Conservation (phyloP, 1,140 invertebrate genomes). For the Sarcophaga peregrina region DNA sequence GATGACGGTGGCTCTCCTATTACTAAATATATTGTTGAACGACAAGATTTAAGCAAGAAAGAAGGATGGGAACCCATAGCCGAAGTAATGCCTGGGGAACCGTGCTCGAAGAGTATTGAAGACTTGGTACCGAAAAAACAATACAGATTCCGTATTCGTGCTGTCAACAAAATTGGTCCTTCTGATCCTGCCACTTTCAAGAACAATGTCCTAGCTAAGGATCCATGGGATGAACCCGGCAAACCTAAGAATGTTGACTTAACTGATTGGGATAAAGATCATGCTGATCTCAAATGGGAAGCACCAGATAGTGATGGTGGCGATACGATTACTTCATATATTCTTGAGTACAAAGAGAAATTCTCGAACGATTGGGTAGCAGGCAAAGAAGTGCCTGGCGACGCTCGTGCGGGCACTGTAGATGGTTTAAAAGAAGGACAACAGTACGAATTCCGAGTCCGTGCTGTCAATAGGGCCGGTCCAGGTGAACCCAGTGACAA, state of each 20-base stretch:
- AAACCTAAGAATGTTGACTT: slow-evolving; percentile 91
- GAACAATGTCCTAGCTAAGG: slow-evolving; percentile 91
- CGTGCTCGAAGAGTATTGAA: slow-evolving; percentile 83
- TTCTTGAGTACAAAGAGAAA: slow-evolving; percentile 94
- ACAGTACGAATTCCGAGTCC: slow-evolving; percentile 96
- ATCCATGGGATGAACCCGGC: slow-evolving; percentile 97
- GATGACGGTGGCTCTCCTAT: slow-evolving; percentile 95
- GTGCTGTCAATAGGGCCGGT: slow-evolving; percentile 95
- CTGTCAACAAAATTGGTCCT: slow-evolving; percentile 90
- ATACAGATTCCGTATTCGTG: slow-evolving; percentile 95
- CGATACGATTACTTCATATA: slow-evolving; percentile 92
- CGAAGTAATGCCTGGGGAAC: slow-evolving; percentile 75
- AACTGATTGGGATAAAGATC: slow-evolving; percentile 96
- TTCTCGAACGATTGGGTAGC: slow-evolving; percentile 90
- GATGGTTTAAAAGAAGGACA: slow-evolving; percentile 93
- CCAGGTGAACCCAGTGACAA: slow-evolving; percentile 93
- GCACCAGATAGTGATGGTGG: slow-evolving; percentile 92
- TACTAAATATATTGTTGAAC: slow-evolving; percentile 92
- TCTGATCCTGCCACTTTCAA: slow-evolving; percentile 89
- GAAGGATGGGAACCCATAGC: slow-evolving; percentile 88
- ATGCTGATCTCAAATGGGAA: slow-evolving; percentile 91
- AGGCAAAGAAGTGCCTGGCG: slow-evolving; percentile 82
- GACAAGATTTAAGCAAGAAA: slow-evolving; percentile 90
- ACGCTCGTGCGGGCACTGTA: slow-evolving; percentile 80
- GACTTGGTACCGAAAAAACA: slow-evolving; percentile 88